Evolutionary conservation across 2,797 vertebrate species (phyloP).

Genomic region (Cyclura pinguis): DNA sequence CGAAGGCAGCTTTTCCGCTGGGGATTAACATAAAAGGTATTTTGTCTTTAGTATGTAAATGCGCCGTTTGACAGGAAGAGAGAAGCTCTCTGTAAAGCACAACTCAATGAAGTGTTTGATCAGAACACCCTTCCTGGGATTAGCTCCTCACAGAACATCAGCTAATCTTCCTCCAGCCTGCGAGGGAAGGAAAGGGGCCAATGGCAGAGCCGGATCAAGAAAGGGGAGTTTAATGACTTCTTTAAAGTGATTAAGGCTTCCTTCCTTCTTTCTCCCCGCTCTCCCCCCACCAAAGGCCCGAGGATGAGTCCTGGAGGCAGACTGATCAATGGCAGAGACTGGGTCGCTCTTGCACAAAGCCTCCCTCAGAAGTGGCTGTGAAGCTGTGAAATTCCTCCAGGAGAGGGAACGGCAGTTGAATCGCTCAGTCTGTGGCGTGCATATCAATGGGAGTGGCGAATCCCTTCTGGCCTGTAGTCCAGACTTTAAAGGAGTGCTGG

Average conservation of each 20-base stretch:
- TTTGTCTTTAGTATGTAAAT: slow-evolving; percentile 56
- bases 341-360: background rate
- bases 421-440: too few relatives aligned
- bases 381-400: too few relatives aligned
- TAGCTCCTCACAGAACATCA: slow-evolving; percentile 42
- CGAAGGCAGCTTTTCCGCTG: slow-evolving; percentile 12
- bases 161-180: slow-evolving; percentile 32
- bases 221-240: slow-evolving; percentile 25
- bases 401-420: background rate
- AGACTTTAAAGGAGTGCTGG: too few relatives aligned
- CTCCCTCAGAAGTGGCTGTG: background rate
- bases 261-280: background rate
- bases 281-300: too few relatives aligned
- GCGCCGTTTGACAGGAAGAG: background rate
- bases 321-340: background rate
- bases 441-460: too few relatives aligned
- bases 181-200: background rate
- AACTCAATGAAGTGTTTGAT: slow-evolving; percentile 30
- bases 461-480: too few relatives aligned
- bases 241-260: slow-evolving; percentile 51
- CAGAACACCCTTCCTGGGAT: slow-evolving; percentile 39
- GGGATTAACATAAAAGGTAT: slow-evolving; percentile 51
- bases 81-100: background rate
- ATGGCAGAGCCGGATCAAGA: background rate
- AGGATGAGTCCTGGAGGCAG: background rate